phyloP scores from a whole-genome alignment of 2,113 vertebrate genomes.

The Chamaea fasciata region DNA sequence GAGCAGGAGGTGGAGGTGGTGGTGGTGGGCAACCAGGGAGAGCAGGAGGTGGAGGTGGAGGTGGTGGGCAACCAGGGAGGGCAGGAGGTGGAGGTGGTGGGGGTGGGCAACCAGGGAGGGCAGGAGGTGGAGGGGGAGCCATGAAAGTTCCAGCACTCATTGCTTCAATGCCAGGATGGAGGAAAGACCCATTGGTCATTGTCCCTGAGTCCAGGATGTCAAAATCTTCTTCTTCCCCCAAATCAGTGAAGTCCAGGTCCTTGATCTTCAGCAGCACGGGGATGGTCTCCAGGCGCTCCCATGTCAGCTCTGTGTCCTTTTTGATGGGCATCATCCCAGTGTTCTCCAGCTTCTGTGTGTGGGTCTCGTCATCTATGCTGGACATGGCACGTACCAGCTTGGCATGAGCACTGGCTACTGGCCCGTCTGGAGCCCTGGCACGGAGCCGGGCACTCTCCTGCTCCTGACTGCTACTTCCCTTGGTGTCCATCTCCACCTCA shows the following conservation, averaged over 20 bases:
- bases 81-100: slow-evolving; percentile 58
- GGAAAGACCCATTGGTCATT: slow-evolving; percentile 40
- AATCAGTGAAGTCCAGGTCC: slow-evolving; percentile 95
- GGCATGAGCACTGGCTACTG: slow-evolving; percentile 21
- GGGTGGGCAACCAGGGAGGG: slow-evolving; percentile 9
- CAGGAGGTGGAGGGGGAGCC: slow-evolving; percentile 53
- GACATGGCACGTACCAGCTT: slow-evolving; percentile 67
- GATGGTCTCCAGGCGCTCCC: slow-evolving; percentile 70
- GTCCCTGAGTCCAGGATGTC: slow-evolving; percentile 80
- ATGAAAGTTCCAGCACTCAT: background rate
- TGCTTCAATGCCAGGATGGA: background rate
- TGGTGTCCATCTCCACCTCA: background rate
- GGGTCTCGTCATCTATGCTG: slow-evolving; percentile 78
- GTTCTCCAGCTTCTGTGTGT: slow-evolving; percentile 71
- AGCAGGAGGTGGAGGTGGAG: background rate
- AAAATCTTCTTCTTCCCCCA: slow-evolving; percentile 90
- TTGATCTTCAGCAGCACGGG: slow-evolving; percentile 82
- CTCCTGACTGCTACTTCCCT: background rate
- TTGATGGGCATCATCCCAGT: slow-evolving; percentile 70
- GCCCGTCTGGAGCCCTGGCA: background rate
- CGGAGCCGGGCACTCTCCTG: background rate
- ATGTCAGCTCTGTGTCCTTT: slow-evolving; percentile 66
- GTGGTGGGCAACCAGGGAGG: slow-evolving; percentile 29
- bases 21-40: slow-evolving; percentile 32
- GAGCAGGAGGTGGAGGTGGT: slow-evolving; percentile 15